Conservation (phyloP, 2,888 invertebrate species). For the Monochamus alternatus region DNA sequence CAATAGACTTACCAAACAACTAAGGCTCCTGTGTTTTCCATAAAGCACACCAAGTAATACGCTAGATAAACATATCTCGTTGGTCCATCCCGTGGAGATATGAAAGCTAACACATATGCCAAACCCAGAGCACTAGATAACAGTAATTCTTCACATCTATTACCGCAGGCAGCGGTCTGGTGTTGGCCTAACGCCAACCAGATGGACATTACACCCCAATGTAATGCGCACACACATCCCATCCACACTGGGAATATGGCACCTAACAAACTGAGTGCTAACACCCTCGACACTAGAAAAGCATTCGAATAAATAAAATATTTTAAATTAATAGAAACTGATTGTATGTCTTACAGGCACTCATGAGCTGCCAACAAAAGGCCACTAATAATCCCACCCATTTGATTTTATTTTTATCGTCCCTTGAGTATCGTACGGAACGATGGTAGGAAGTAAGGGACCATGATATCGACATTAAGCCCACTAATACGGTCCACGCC, state of each 20-base stretch:
- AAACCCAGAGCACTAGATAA: slow-evolving; percentile 74
- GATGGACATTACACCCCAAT: slow-evolving; percentile 74
- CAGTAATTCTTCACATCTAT: slow-evolving; percentile 69
- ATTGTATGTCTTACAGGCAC: slow-evolving; percentile 68
- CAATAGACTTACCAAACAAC: slow-evolving; percentile 69
- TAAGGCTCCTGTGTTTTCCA: slow-evolving; percentile 71
- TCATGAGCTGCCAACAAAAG: slow-evolving; percentile 76
- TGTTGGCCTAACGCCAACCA: slow-evolving; percentile 73
- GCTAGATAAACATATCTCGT: slow-evolving; percentile 73
- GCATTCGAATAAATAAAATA: background rate
- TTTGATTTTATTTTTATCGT: slow-evolving; percentile 73
- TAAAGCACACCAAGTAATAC: slow-evolving; percentile 71
- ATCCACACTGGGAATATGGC: slow-evolving; percentile 73
- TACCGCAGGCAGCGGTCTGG: slow-evolving; percentile 70
- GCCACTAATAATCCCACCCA: slow-evolving; percentile 72
- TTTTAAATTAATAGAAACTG: background rate
- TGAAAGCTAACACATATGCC: slow-evolving; percentile 76
- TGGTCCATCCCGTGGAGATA: slow-evolving; percentile 76
- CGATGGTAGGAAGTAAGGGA: slow-evolving; percentile 76
- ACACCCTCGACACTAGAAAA: slow-evolving; percentile 72
- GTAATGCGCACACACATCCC: slow-evolving; percentile 71
- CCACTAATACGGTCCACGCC: slow-evolving; percentile 72
- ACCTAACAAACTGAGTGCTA: slow-evolving; percentile 75
- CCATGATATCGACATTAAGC: slow-evolving; percentile 76
- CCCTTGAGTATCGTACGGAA: slow-evolving; percentile 74